phyloP scores from a whole-genome alignment of 2,888 invertebrate species.

The Yponomeuta sedellus region DNA sequence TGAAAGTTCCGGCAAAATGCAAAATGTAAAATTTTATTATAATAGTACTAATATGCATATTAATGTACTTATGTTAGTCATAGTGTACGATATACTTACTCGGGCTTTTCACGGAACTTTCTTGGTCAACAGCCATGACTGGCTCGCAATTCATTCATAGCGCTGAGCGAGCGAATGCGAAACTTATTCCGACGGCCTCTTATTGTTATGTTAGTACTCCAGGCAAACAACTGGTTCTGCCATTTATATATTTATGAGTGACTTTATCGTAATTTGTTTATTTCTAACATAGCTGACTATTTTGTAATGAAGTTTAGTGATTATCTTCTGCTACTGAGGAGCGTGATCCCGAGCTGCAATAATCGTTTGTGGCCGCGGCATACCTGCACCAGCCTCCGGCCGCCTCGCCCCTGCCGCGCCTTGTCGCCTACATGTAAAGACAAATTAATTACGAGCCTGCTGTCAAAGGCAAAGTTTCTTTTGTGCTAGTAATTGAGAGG shows the following conservation, averaged over 20 bases:
- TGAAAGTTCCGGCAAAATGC: neutral
- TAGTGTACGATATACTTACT: neutral
- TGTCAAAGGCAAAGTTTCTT: constrained; percentile 12
- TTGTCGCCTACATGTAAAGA: neutral
- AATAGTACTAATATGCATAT: neutral
- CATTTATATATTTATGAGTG: neutral
- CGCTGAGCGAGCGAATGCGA: constrained; percentile 1
- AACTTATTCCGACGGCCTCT: neutral
- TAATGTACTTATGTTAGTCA: neutral
- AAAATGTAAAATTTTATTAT: neutral
- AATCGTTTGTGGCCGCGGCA: neutral
- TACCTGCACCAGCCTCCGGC: neutral
- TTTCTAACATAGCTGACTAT: neutral
- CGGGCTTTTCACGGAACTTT: neutral
- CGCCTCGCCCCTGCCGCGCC: neutral
- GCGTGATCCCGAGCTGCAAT: neutral
- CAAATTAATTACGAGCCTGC: constrained; percentile 5
- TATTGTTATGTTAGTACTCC: neutral
- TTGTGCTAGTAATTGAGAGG: constrained; percentile 8
- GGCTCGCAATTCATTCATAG: neutral
- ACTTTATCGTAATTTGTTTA: neutral
- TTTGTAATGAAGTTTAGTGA: neutral
- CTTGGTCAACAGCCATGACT: neutral
- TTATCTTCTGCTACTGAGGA: neutral
- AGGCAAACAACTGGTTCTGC: neutral